Evolutionary conservation across 2,797 vertebrate species (phyloP).

Genomic region (Odontamblyopus lacepedii): DNA sequence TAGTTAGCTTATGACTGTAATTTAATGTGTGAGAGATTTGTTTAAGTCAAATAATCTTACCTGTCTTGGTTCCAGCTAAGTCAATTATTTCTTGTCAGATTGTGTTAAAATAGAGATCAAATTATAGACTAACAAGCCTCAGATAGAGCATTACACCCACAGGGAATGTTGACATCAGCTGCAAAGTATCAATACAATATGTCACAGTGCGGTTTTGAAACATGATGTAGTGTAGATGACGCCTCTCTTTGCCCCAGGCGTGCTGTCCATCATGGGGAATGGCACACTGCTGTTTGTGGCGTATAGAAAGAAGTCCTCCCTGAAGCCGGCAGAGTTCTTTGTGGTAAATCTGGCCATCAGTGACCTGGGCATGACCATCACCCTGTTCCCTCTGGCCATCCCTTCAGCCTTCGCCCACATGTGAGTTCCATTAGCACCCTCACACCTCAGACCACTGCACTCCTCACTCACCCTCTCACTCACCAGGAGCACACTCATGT

Average conservation of each 20-base stretch:
- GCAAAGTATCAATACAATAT: no score
- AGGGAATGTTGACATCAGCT: no score
- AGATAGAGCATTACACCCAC: no score
- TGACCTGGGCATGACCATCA: conserved; percentile 84
- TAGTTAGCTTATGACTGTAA: no score
- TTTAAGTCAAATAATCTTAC: no score
- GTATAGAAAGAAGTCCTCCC: conserved; percentile 81
- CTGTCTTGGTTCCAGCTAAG: no score
- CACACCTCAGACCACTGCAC: background rate
- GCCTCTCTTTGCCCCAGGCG: conserved; percentile 63
- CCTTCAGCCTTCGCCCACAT: conserved; percentile 84
- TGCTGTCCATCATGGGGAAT: conserved; percentile 80
- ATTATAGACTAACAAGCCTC: no score
- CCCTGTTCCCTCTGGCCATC: conserved; percentile 84
- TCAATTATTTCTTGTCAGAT: no score
- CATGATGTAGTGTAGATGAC: background rate
- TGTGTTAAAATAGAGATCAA: no score
- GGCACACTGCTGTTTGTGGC: conserved; percentile 83
- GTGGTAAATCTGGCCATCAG: conserved; percentile 87
- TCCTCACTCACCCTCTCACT: background rate
- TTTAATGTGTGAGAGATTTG: no score
- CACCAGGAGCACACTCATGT: background rate
- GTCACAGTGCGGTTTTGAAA: no score
- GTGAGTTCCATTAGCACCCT: conserved; percentile 60
- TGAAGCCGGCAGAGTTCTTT: conserved; percentile 89